Evolutionary conservation across 2,888 invertebrate species (phyloP).

Genomic region (Steromphala cineraria): DNA sequence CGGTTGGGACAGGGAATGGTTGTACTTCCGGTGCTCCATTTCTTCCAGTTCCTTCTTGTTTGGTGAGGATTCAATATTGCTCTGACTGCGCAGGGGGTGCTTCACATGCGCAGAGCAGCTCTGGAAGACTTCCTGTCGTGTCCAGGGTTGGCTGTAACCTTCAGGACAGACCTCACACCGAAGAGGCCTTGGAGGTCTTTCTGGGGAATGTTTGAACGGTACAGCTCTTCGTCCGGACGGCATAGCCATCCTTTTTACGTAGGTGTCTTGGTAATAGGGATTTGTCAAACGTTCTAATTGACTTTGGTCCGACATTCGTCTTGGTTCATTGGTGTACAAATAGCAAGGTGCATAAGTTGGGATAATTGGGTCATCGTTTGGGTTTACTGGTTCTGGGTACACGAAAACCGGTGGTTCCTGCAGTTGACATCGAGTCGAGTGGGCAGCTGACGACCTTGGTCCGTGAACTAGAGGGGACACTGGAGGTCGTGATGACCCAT

Average conservation of each 20-base stretch:
- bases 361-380: too few relatives aligned
- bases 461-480: background rate
- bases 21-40: slow-evolving; percentile 24
- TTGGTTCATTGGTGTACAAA: too few relatives aligned
- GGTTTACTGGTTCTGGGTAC: background rate
- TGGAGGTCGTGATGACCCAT: background rate
- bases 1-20: slow-evolving; percentile 25
- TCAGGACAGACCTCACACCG: background rate
- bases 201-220: background rate
- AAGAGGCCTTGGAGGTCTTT: background rate
- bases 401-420: background rate
- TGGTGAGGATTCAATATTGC: slow-evolving; percentile 30
- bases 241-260: background rate
- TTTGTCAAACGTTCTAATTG: too few relatives aligned
- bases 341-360: too few relatives aligned
- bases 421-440: background rate
- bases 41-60: slow-evolving; percentile 26
- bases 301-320: too few relatives aligned
- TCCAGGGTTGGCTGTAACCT: background rate
- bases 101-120: background rate
- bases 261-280: background rate
- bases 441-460: too few relatives aligned
- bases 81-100: slow-evolving; percentile 23
- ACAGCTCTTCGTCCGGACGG: background rate
- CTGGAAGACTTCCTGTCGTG: background rate